Conservation (phyloP, 2,888 invertebrate species). For the Steinernema carpocapsae region DNA sequence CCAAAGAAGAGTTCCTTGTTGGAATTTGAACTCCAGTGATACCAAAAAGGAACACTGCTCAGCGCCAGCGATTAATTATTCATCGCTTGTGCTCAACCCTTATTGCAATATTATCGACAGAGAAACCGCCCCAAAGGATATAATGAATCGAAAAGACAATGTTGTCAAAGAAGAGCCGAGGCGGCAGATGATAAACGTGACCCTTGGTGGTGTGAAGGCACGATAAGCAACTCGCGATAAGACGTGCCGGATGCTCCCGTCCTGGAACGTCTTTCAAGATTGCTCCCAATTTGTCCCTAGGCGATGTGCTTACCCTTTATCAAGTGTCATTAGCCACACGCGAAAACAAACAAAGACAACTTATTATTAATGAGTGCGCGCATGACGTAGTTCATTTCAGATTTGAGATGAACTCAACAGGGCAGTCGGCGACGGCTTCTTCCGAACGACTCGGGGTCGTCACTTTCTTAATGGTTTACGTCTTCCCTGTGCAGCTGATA, state of each 20-base stretch:
- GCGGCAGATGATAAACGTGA: slow-evolving; percentile 25
- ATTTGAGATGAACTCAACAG: slow-evolving; percentile 14
- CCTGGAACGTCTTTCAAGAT: too few relatives aligned
- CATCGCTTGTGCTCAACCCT: slow-evolving; percentile 20
- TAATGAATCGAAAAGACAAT: background rate
- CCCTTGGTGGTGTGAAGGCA: background rate
- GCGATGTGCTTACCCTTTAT: too few relatives aligned
- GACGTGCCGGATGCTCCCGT: background rate
- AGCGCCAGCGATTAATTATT: slow-evolving; percentile 21
- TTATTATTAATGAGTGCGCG: slow-evolving; percentile 7
- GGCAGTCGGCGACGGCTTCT: background rate
- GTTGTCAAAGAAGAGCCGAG: slow-evolving; percentile 8
- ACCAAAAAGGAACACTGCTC: too few relatives aligned
- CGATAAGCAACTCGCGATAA: slow-evolving; percentile 5
- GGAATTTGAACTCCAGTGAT: too few relatives aligned
- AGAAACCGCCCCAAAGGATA: slow-evolving; percentile 13
- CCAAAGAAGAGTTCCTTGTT: too few relatives aligned
- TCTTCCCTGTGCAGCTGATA: slow-evolving; percentile 47
- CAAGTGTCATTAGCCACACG: background rate
- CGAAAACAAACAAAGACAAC: background rate
- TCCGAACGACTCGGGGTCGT: slow-evolving; percentile 38
- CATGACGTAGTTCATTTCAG: background rate
- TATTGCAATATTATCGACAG: slow-evolving; percentile 9
- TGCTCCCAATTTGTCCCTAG: too few relatives aligned
- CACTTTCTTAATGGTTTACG: slow-evolving; percentile 46